Evolutionary conservation across 2,113 vertebrate species (phyloP), one percentile per base, ranked within the genome.

Genomic region (Nasalis larvatus): DNA sequence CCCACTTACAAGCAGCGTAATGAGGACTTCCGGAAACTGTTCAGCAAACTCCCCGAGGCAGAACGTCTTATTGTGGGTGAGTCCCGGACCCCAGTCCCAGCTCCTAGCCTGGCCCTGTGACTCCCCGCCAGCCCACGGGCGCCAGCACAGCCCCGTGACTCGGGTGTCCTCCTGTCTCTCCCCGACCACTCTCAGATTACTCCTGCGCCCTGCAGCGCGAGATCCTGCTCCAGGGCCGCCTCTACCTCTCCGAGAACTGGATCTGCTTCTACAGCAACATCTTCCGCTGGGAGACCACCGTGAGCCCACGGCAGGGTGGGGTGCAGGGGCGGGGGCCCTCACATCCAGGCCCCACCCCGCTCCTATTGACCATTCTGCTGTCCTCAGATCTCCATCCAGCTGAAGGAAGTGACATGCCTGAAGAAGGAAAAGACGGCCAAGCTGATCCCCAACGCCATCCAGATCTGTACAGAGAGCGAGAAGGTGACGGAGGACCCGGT

Each of bases 191-290:
- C 91, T 91, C 98, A 99, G 99, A 99, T 98, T 99, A 99, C 98
- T 99, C 99, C 35, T 99, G 99, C 30, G 99, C 99, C 45, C 98
- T 99, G 92, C 99, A 99, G 98, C 99, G 99, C 32, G 99, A 99
- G 97, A 99, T 99, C 91, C 98, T 99, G 82, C 99, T 99, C 17
- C 99, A 99, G 97, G 99, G 99, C 10, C 99, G 99, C 37, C 99
- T 99, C 54, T 99, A 99, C 97, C 98, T 99, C 95, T 99, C 99
- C 0, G 99, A 99, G 98, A 99, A 99, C 97, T 99, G 99, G 99
- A 99, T 99, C 91, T 99, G 99, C 97, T 99, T 99, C 98, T 99
- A 99, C 98, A 99, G 99, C 96, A 99, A 99, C 98, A 99, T 99
- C 98, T 99, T 99, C 98, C 99, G 99, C 98, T 99, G 99, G 99